Evolutionary conservation across 2,113 vertebrate genomes (phyloP).

Genomic region (Ictalurus punctatus): DNA sequence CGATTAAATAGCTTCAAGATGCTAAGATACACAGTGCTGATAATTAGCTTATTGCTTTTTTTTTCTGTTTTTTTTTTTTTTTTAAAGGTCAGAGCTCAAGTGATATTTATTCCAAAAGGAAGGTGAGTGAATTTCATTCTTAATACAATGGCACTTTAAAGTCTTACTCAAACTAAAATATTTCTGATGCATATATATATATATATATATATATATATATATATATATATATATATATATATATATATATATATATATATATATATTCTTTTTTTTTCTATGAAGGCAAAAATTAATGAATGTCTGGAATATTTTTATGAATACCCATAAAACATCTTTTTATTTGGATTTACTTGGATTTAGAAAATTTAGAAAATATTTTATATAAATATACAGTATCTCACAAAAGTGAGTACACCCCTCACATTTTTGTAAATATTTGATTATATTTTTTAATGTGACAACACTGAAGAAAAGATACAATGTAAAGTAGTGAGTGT

Average conservation of each 20-base stretch:
- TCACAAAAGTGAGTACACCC: too few relatives aligned
- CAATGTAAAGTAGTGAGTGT: too few relatives aligned
- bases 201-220: too few relatives aligned
- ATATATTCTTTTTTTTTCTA: not conserved
- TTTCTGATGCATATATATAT: not conserved
- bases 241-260: too few relatives aligned
- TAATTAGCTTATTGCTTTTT: not conserved
- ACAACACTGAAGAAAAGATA: too few relatives aligned
- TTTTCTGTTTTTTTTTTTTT: not conserved
- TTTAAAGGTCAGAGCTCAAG: not conserved
- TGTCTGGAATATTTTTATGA: not conserved
- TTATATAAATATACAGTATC: too few relatives aligned
- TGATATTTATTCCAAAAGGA: slow-evolving; percentile 7
- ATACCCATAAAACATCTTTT: not conserved
- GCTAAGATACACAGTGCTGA: not conserved
- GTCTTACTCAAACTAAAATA: not conserved
- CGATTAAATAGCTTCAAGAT: not conserved
- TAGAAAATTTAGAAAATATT: not conserved
- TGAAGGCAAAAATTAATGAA: not conserved
- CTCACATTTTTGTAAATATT: too few relatives aligned
- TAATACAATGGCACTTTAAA: not conserved
- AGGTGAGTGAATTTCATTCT: slow-evolving; percentile 27
- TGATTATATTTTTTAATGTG: too few relatives aligned
- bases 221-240: too few relatives aligned
- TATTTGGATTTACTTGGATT: not conserved